Base-by-base conservation (phyloP, 1,140 invertebrate genomes). In the Mactra quadrangularis region DNA sequence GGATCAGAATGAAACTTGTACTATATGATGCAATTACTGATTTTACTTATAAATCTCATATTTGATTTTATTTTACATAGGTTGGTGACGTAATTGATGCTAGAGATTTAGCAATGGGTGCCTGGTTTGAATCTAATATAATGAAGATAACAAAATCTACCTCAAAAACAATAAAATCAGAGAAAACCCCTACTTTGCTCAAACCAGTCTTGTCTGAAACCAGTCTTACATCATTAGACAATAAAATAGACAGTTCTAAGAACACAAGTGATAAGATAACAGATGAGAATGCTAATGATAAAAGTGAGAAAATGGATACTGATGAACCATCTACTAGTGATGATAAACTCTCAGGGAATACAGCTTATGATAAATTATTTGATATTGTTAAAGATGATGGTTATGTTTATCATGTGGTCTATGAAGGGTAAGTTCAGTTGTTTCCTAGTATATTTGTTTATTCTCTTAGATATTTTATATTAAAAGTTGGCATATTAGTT, bases 81-180 rank as follows among this genome's bases (percentile, higher is more conserved):
- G 85, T 96, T 83, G 96, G 95, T 41, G 96, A 97, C 92, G 91
- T 95, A 1, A 91, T 97, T 81, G 97, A 97, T 93, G 94, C 95
- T 31, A 93, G 94, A 78, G 94, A 94, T 86, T 59, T 89, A 22
- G 92, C 93, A 64, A 90, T 91, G 82, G 94, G 93, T 50, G 92
- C 92, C 7, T 93, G 94, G 94, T 94, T 93, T 91, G 94, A 94
- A 85, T 93, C 92, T 9, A 93, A 92, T 82, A 92, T 94, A 68
- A 76, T 92, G 7, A 91, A 92, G 75, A 90, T 94, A 38, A 76
- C 75, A 0, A 81, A 84, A 62, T 66, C 45, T 71, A 81, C 77
- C 66, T 59, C 64, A 70, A 33, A 35, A 9, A n/a, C 45, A 7
- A 68, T 71, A 9, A 84, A 27, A 59, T 47, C 78, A 17, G 72